Evolutionary conservation across 2,797 vertebrate species (phyloP).

Genomic region (Brotula barbata): DNA sequence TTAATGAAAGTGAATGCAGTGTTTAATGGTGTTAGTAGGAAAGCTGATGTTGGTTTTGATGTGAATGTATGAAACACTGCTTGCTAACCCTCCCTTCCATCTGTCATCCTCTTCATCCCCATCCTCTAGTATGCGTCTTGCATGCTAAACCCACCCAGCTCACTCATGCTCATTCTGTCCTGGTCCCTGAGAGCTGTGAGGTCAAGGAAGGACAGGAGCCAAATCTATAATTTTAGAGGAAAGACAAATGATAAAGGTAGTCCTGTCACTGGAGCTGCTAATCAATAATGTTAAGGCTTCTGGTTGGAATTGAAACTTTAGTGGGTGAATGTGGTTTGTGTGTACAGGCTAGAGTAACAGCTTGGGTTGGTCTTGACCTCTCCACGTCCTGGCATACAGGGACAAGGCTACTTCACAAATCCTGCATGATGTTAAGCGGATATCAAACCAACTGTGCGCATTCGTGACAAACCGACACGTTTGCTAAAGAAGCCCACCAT

Average conservation of each 20-base stretch:
- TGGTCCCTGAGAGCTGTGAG: slow-evolving; percentile 47
- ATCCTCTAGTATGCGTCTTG: slow-evolving; percentile 21
- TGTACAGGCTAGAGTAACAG: slow-evolving; percentile 57
- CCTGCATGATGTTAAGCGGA: not conserved
- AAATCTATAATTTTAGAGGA: slow-evolving; percentile 60
- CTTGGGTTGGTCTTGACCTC: slow-evolving; percentile 50
- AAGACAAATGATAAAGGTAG: slow-evolving; percentile 60
- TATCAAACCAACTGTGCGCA: too few relatives aligned
- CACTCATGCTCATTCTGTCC: slow-evolving; percentile 37
- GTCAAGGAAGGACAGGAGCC: slow-evolving; percentile 60
- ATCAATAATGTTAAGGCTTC: slow-evolving; percentile 62
- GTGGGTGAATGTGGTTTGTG: slow-evolving; percentile 49
- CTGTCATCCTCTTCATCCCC: slow-evolving; percentile 2
- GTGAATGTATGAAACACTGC: slow-evolving; percentile 38
- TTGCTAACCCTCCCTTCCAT: slow-evolving; percentile 40
- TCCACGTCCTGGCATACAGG: slow-evolving; percentile 40
- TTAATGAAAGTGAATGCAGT: slow-evolving; percentile 43
- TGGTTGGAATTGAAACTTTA: slow-evolving; percentile 63
- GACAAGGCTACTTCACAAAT: slow-evolving; percentile 3
- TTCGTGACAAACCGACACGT: too few relatives aligned
- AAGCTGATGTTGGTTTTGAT: slow-evolving; percentile 13
- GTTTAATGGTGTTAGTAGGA: slow-evolving; percentile 6
- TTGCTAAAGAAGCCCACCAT: slow-evolving; percentile 5
- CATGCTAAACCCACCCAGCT: slow-evolving; percentile 56
- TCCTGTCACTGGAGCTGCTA: slow-evolving; percentile 64